These are phyloP conservation scores for Cichladusa arquata DNA, from an alignment of 2,113 vertebrate genomes.

Conservation along the genomic window DNA sequence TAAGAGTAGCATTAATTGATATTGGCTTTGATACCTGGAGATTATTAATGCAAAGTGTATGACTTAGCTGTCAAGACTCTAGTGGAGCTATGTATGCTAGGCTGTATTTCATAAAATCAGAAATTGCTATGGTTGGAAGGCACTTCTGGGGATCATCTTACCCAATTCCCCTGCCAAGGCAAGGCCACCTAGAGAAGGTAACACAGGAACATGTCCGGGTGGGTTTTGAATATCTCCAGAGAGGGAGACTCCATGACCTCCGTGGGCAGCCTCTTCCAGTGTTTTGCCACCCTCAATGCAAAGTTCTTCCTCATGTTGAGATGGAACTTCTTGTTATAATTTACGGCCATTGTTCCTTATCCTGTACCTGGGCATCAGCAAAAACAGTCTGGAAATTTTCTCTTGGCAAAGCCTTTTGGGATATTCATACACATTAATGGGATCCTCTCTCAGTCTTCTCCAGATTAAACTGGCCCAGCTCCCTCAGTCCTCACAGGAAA, in stretches of 20 bases:
- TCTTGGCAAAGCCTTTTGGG: not conserved
- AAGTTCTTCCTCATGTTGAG: not conserved
- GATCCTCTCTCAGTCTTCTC: not conserved
- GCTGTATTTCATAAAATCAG: not conserved
- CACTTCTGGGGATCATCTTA: not conserved
- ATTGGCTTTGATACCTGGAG: not conserved
- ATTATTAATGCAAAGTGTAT: not conserved
- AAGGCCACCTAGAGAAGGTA: not conserved
- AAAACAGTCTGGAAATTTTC: not conserved
- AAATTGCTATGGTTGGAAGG: not conserved
- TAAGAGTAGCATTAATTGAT: not conserved
- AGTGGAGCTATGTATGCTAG: not conserved
- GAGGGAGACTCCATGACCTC: fast-evolving
- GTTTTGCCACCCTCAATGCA: not conserved
- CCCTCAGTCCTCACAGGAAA: not conserved
- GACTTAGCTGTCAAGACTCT: not conserved
- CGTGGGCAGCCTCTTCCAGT: not conserved
- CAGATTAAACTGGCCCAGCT: not conserved
- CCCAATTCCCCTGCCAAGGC: not conserved
- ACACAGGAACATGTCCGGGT: fast-evolving
- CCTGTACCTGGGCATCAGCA: not conserved
- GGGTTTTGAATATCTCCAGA: not conserved
- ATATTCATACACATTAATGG: not conserved
- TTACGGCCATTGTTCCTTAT: not conserved
- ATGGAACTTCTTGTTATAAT: not conserved